A percentile compares a stretch with the other conserved stretches of the same genome.
These are phyloP conservation scores for Myopa testacea DNA, from an alignment of 2,888 invertebrate species.

Conservation along the genomic window DNA sequence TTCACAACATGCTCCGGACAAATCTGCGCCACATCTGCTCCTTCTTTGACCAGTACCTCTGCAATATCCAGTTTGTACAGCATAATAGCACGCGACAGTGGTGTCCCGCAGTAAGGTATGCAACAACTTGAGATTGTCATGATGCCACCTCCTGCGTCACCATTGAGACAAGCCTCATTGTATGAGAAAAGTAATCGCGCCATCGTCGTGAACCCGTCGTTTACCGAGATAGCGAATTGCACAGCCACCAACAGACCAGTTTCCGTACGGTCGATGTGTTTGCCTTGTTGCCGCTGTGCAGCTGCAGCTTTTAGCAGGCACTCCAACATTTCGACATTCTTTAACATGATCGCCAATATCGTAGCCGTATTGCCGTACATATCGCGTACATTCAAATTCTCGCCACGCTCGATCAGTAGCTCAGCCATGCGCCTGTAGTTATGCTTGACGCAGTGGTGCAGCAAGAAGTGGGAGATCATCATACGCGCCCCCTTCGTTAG, in stretches of 20 bases:
- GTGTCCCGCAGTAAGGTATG: conserved; percentile 74
- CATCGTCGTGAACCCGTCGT: conserved; percentile 53
- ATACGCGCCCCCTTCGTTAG: conserved; percentile 77
- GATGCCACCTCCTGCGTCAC: conserved; percentile 39
- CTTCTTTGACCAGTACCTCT: conserved; percentile 64
- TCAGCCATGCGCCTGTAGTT: conserved; percentile 70
- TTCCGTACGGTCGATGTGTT: conserved; percentile 54
- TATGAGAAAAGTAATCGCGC: conserved; percentile 66
- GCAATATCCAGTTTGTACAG: conserved; percentile 62
- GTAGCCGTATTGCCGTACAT: conserved; percentile 75
- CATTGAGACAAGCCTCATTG: conserved; percentile 58
- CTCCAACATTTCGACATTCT: conserved; percentile 72
- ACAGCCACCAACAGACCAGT: conserved; percentile 61
- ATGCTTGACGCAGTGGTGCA: conserved; percentile 77
- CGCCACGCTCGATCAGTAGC: conserved; percentile 59
- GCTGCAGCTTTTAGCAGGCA: conserved; percentile 70
- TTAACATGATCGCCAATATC: conserved; percentile 78
- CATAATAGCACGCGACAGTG: conserved; percentile 74
- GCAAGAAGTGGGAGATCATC: conserved; percentile 76
- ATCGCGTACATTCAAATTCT: conserved; percentile 59
- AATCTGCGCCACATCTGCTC: conserved; percentile 60
- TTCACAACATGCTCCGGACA: conserved; percentile 58
- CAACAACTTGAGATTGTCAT: conserved; percentile 66
- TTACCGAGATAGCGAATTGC: conserved; percentile 56
- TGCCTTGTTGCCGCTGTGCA: conserved; percentile 48